phyloP scores from a whole-genome alignment of 1,140 invertebrate species.

The Plutomurus gul region DNA sequence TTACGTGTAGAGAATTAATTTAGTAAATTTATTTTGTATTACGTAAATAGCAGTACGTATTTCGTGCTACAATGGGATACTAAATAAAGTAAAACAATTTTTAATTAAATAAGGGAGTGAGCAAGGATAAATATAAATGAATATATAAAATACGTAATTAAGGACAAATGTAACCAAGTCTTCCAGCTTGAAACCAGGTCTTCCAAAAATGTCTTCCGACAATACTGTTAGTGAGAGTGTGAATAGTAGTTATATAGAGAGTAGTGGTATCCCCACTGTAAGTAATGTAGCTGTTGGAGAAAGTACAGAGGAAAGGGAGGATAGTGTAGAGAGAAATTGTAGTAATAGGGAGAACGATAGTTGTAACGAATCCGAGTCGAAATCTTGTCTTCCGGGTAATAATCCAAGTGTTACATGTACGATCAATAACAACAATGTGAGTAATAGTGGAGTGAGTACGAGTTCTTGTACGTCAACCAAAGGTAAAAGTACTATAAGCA shows the following conservation, averaged over 20 bases:
- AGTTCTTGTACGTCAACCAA: neutral
- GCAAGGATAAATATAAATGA: too few species aligned
- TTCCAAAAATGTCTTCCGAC: slow-evolving; percentile 49
- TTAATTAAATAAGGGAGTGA: too few species aligned
- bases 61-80: too few species aligned
- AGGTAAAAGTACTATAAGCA: neutral
- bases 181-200: slow-evolving; percentile 48
- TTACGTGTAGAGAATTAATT: too few species aligned
- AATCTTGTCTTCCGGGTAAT: neutral
- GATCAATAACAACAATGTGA: neutral
- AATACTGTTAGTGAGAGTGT: slow-evolving; percentile 30
- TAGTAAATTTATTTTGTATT: too few species aligned
- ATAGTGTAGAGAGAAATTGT: neutral
- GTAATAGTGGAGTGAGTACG: slow-evolving; percentile 11
- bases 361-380: neutral
- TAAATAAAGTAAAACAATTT: too few species aligned
- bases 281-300: neutral
- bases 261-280: neutral
- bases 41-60: too few species aligned
- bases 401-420: neutral
- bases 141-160: neutral
- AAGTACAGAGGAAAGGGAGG: neutral
- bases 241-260: slow-evolving; percentile 30
- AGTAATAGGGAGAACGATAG: neutral
- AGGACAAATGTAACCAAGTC: slow-evolving; percentile 47